phyloP scores from a whole-genome alignment of 2,113 vertebrate species.

The Candoia aspera region DNA sequence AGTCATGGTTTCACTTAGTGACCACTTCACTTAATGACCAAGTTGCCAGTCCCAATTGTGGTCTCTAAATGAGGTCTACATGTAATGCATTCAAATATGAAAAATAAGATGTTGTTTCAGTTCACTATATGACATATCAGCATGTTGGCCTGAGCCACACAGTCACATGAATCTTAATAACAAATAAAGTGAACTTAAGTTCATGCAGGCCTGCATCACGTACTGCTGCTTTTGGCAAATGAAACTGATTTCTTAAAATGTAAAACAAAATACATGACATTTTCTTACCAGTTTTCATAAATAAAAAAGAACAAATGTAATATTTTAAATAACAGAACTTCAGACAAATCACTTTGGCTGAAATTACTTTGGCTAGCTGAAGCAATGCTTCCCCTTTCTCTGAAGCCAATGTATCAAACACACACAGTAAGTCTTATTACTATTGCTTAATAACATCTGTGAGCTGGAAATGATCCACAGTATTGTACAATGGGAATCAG shows the following conservation, averaged over 20 bases:
- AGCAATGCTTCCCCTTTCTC: neutral
- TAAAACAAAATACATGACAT: no score
- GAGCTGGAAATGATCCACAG: neutral
- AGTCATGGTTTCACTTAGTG: no score
- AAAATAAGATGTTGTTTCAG: neutral
- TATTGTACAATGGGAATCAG: neutral
- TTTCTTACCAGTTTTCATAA: neutral
- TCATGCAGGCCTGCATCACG: neutral
- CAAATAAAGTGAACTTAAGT: neutral
- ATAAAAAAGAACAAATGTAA: neutral
- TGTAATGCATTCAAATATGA: neutral
- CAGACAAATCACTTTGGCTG: neutral
- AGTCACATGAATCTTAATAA: slow-evolving; percentile 8
- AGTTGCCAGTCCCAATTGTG: no score
- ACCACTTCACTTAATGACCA: no score
- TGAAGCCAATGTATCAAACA: no score
- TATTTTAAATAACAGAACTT: neutral
- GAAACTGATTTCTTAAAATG: no score
- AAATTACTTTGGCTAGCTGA: neutral
- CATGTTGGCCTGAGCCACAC: neutral
- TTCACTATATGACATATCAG: slow-evolving; percentile 10
- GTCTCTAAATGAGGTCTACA: no score
- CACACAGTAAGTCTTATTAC: no score
- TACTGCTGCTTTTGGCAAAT: neutral
- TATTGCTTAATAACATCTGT: no score